Conservation (phyloP, 2,113 vertebrate genomes). For the Lutjanus erythropterus region DNA sequence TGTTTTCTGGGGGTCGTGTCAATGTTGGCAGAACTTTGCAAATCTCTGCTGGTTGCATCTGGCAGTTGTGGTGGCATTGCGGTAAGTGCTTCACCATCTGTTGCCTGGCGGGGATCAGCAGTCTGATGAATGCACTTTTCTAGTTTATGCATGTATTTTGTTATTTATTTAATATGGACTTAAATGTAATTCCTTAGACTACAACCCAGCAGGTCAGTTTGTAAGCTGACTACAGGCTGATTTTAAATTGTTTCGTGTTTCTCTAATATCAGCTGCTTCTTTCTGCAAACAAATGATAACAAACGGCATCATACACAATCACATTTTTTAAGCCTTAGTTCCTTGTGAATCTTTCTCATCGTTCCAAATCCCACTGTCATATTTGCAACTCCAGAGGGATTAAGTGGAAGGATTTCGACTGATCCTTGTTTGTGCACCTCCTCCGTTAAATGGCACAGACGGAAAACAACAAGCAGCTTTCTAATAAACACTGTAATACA, state of each 20-base stretch:
- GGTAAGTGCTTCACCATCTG: too few relatives aligned
- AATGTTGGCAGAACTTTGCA: too few relatives aligned
- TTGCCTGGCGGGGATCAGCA: too few relatives aligned
- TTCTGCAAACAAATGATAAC: not conserved
- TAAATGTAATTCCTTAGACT: too few relatives aligned
- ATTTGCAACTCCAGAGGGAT: slow-evolving; percentile 27
- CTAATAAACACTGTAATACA: slow-evolving; percentile 22
- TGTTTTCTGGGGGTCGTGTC: too few relatives aligned
- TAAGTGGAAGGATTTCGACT: slow-evolving; percentile 23
- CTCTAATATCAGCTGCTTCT: not conserved
- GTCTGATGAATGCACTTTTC: too few relatives aligned
- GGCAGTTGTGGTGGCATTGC: too few relatives aligned
- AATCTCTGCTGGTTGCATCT: too few relatives aligned
- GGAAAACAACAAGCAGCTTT: slow-evolving; percentile 38
- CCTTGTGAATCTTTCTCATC: slow-evolving; percentile 8
- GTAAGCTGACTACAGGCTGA: not conserved
- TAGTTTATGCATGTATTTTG: too few relatives aligned
- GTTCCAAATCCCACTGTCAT: slow-evolving; percentile 17
- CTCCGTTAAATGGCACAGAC: slow-evolving; percentile 18
- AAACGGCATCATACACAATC: not conserved
- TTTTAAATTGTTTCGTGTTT: not conserved
- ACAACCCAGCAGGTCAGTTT: not conserved
- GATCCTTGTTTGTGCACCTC: slow-evolving; percentile 24
- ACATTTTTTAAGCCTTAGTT: not conserved
- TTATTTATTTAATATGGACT: too few relatives aligned